Base-by-base conservation (phyloP, 2,113 vertebrate species). In the Macaca mulatta region DNA sequence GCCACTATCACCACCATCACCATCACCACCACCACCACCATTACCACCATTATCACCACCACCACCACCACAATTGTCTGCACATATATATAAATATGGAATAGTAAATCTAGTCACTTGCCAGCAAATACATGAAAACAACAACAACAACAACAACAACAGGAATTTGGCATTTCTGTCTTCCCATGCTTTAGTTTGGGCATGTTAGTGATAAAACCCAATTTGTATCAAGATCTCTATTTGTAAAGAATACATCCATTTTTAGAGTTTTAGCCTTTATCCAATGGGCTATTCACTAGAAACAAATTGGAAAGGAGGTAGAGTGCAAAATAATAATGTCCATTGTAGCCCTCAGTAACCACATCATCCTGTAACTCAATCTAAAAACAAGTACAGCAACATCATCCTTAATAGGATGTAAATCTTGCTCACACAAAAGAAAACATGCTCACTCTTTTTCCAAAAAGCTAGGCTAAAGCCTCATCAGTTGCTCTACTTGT, bases 1-100 rank as follows among this genome's bases (percentile, higher is more conserved):
- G 3, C 57, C 57, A 59, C 3, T 3, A 9, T 0, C 6, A 8
- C 0, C 8, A 23, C 2, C 57, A 57, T 8, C 22, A 57, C 57
- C 8, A 59, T 3, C 8, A 11, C 9, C 23, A 59, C 0, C 0
- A 9, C 2, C 8, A 59, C 22, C 0, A 3, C 55, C 57, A 57
- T 8, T 0, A 5, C 20, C 23, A 4, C 9, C 0, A 59, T 4
- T 23, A 25, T 2, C 22, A 59, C 9, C 16, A 11, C 43, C 25
- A 61, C 25, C 10, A 27, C 25, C 59, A 61, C 23, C 3, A 6
- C 27, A 13, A 30, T 35, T 17, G 23, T 38, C 43, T n/a, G 0
- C 27, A 30, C 27, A n/a, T 20, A 61, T 61, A 1, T 30, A 8
- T 27, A 55, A 32, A 38, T 45, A 59, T 18, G 30, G 38, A 64